Percentiles rank a stretch among this genome's conserved stretches.
phyloP scores from a whole-genome alignment of 2,797 vertebrate species.

The Mus caroli region DNA sequence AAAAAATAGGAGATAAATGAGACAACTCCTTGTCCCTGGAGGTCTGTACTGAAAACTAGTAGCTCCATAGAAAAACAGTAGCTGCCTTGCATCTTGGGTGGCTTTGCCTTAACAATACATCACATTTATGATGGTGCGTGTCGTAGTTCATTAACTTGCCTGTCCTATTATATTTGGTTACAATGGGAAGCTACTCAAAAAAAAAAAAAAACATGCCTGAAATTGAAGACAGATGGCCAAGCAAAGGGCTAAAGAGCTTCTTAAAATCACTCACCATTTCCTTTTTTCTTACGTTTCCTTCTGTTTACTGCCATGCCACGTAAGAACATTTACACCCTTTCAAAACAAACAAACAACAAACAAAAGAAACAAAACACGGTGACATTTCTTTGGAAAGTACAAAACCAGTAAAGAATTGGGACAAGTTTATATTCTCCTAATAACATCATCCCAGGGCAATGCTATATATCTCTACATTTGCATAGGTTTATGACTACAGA shows the following conservation, averaged over 20 bases:
- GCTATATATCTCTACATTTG: conserved; percentile 14
- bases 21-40: conserved; percentile 46
- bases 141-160: conserved; percentile 79
- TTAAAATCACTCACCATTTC: conserved; percentile 70
- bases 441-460: neutral
- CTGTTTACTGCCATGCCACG: conserved; percentile 51
- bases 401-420: neutral
- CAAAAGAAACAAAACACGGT: neutral
- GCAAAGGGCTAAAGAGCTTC: conserved; percentile 66
- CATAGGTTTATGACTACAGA: conserved; percentile 8
- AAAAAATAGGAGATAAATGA: conserved; percentile 69
- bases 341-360: conserved; percentile 41
- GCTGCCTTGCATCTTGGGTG: conserved; percentile 81
- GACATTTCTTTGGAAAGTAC: conserved; percentile 59
- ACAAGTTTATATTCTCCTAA: conserved; percentile 27
- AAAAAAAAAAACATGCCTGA: conserved; percentile 83
- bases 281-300: conserved; percentile 69
- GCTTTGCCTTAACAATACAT: conserved; percentile 77
- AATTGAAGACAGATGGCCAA: conserved; percentile 85
- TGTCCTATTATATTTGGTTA: conserved; percentile 81
- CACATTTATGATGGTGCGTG: conserved; percentile 79
- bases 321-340: conserved; percentile 63
- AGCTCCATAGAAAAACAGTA: conserved; percentile 81
- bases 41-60: conserved; percentile 65
- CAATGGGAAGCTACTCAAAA: conserved; percentile 82